A percentile compares a stretch with the other conserved stretches of the same genome.
Evolutionary conservation across 2,113 vertebrate species (phyloP).

Genomic region (Pleuronectes platessa): DNA sequence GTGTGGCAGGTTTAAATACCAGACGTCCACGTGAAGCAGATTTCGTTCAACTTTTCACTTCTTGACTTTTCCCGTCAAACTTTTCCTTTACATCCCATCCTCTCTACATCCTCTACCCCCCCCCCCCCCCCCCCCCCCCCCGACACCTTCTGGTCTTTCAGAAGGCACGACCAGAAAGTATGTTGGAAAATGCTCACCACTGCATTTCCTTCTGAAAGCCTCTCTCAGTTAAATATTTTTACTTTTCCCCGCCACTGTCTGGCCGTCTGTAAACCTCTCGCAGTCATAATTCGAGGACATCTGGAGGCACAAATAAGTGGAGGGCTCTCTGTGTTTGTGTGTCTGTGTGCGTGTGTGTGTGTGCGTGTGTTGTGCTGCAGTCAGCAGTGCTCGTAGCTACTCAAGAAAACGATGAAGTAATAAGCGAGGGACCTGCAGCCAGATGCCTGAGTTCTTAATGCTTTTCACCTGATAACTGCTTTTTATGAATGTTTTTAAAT

Average conservation of each 20-base stretch:
- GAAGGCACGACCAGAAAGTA: background rate
- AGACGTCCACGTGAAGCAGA: background rate
- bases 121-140: no score
- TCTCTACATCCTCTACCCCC: no score
- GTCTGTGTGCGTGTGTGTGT: background rate
- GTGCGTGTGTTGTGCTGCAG: conserved; percentile 15
- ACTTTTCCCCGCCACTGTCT: background rate
- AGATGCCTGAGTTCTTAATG: background rate
- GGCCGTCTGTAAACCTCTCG: conserved; percentile 33
- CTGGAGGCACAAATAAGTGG: conserved; percentile 58
- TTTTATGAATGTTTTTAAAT: background rate
- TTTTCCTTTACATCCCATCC: background rate
- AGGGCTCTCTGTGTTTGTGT: conserved; percentile 10
- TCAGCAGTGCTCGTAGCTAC: conserved; percentile 44
- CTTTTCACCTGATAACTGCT: conserved; percentile 3
- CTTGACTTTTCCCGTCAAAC: no score
- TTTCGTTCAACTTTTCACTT: conserved; percentile 8
- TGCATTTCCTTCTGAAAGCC: background rate
- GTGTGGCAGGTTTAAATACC: conserved; percentile 17
- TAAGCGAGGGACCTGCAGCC: conserved; percentile 36
- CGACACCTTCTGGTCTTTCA: background rate
- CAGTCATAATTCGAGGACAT: conserved; percentile 53
- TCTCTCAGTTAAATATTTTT: background rate
- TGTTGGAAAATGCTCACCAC: background rate
- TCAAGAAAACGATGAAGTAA: conserved; percentile 34